Conservation (phyloP, 2,888 invertebrate genomes). For the Oasisia sp. region DNA sequence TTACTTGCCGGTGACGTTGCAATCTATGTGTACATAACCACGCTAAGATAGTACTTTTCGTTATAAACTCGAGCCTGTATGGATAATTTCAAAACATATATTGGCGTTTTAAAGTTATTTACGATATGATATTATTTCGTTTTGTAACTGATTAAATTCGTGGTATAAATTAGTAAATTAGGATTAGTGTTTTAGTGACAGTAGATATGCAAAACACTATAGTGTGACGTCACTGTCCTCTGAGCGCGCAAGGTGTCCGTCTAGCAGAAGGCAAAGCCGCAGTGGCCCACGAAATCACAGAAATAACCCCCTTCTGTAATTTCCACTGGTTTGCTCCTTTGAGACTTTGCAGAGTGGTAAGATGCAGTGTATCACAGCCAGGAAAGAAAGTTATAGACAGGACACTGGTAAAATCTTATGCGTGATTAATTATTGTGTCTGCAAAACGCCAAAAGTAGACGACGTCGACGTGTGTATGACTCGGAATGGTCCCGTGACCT, state of each 20-base stretch:
- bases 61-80: not conserved
- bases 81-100: not conserved
- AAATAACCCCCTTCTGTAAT: not conserved
- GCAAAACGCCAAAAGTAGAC: not conserved
- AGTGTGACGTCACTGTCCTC: not conserved
- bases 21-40: not conserved
- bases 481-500: conserved; percentile 4
- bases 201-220: not conserved
- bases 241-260: not conserved
- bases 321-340: conserved; percentile 13
- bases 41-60: not conserved
- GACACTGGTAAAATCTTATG: not conserved
- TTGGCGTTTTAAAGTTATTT: not conserved
- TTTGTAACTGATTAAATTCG: not conserved
- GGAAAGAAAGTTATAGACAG: not conserved
- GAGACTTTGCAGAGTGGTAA: conserved; percentile 3
- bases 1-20: conserved; percentile 10
- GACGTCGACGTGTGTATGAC: not conserved
- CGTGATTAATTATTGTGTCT: not conserved
- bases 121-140: not conserved
- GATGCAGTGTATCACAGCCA: not conserved
- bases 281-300: not conserved
- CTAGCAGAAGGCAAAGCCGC: conserved; percentile 17
- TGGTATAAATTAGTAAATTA: not conserved
- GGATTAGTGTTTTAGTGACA: not conserved